Evolutionary conservation across 1,140 invertebrate genomes (phyloP), one percentile per base, ranked within the genome.

Genomic region (Chelonus insularis): DNA sequence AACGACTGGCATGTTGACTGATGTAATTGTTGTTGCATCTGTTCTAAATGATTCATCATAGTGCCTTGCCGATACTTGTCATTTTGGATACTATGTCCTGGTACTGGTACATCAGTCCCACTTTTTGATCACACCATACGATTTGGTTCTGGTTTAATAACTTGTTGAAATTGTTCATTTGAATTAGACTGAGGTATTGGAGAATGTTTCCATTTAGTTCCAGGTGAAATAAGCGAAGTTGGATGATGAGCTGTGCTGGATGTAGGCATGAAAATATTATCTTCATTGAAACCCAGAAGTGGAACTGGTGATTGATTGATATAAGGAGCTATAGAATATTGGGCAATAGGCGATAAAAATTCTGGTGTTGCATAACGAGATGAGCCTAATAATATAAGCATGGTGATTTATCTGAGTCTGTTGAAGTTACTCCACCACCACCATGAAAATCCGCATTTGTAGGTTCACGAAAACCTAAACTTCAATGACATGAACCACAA

Each of bases 351-450:
- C 16, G 91, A 92, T 39, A 90, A 92, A 76, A 91, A 93, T 25
- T 91, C 91, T 60, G 93, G 92, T 37, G 93, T 94, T 58, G 91
- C 90, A 55, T 94, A 94, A 60, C 93, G 86, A 6, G 95, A 96
- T 77, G 93, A 94, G 69, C 94, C 92, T 56, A 97, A 82, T 8
- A 94, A 97, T 57, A 97, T 94, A 48, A 98, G 84, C 92, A 97
- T 95, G 93, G 91, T 59, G 92, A 95, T 16, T 89, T 93, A 77
- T 94, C 91, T 0, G 92, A 94, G 80, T 94, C 92, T 65, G 92
- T 84, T 0, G 93, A 94, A 14, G 92, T 94, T 72, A 95, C 93
- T 78, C 95, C 93, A 65, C 93, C 93, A 72, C 94, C 93, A 64
- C 82, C 77, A 55, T 78, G 68, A 68, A 83, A 80, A n/a, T n/a